Conservation (phyloP, 2,113 vertebrate species). For the Arizona elegans region DNA sequence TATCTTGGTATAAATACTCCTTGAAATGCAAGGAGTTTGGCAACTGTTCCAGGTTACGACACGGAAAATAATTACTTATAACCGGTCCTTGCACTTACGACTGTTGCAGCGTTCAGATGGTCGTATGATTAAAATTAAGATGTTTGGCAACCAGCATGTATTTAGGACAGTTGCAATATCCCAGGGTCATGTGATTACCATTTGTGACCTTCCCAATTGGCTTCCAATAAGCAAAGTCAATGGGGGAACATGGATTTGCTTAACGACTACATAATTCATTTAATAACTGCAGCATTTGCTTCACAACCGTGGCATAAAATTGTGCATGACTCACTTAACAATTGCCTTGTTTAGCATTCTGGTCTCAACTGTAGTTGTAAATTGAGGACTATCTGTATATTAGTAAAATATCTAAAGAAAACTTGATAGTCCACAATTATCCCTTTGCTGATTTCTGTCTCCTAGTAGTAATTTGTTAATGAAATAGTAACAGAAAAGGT, state of each 20-base stretch:
- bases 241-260: neutral
- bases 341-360: neutral
- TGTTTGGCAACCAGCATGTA: neutral
- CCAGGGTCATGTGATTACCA: neutral
- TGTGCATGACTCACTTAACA: neutral
- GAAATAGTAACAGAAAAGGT: neutral
- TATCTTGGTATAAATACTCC: neutral
- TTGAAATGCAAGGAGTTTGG: neutral
- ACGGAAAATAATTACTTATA: neutral
- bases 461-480: neutral
- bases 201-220: neutral
- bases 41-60: neutral
- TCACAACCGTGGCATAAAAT: neutral
- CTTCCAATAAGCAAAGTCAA: neutral
- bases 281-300: neutral
- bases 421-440: neutral
- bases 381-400: neutral
- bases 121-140: neutral
- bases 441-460: neutral
- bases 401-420: neutral
- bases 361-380: neutral
- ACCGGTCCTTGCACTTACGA: neutral
- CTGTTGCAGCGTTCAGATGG: neutral
- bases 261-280: neutral
- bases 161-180: neutral